A percentile compares a stretch with the other conserved stretches of the same genome.
Conservation (phyloP, 1,140 invertebrate genomes). For the Sitophilus oryzae region DNA sequence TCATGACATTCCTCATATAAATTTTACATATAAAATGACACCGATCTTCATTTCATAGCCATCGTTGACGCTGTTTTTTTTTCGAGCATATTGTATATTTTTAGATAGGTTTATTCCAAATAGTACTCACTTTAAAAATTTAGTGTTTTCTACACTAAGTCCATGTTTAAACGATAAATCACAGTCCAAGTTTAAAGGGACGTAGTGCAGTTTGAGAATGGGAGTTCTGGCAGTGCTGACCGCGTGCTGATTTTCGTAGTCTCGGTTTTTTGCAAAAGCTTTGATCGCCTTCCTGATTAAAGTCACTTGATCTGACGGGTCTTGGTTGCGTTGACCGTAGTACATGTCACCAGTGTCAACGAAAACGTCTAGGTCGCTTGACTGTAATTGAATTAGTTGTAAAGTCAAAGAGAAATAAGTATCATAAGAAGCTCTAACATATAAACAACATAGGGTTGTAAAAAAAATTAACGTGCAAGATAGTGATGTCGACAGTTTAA, state of each 20-base stretch:
- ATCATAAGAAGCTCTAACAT: too few species aligned
- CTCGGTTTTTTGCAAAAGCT: slow-evolving; percentile 25
- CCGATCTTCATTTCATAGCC: too few species aligned
- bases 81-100: too few species aligned
- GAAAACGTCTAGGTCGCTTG: slow-evolving; percentile 50
- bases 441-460: too few species aligned
- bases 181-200: slow-evolving; percentile 45
- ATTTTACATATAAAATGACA: too few species aligned
- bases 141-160: slow-evolving; percentile 51
- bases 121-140: slow-evolving; percentile 44
- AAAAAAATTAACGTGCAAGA: too few species aligned
- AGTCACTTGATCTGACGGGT: slow-evolving; percentile 32
- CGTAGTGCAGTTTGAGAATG: slow-evolving; percentile 51
- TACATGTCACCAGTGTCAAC: slow-evolving; percentile 45
- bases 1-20: slow-evolving; percentile 6
- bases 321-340: slow-evolving; percentile 34
- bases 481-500: too few species aligned
- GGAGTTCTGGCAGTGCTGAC: slow-evolving; percentile 49
- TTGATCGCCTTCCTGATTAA: slow-evolving; percentile 31
- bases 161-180: slow-evolving; percentile 55
- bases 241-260: slow-evolving; percentile 36
- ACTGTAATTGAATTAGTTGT: too few species aligned
- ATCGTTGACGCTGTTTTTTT: too few species aligned
- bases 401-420: too few species aligned
- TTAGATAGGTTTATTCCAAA: neutral